Evolutionary conservation across 1,140 invertebrate genomes (phyloP).

Genomic region (Andrena cerasifolii): DNA sequence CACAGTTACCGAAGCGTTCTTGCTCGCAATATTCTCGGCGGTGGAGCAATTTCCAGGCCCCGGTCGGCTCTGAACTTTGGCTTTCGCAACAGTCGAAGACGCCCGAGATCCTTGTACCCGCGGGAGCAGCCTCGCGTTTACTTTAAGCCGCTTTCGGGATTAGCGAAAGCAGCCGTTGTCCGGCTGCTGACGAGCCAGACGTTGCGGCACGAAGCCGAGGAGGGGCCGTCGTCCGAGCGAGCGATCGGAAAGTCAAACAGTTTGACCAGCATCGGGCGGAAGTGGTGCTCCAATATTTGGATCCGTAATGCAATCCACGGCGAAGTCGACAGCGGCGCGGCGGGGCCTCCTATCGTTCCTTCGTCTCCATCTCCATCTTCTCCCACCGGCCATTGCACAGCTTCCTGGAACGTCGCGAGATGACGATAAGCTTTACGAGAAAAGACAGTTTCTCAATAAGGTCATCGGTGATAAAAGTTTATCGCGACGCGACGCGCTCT

Average conservation of each 20-base stretch:
- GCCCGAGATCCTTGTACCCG: background rate
- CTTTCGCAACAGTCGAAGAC: too few species aligned
- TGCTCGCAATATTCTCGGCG: too few species aligned
- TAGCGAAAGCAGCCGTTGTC: constrained; percentile 27
- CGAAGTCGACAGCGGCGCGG: constrained; percentile 43
- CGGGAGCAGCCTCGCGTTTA: constrained; percentile 24
- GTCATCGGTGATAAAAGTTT: constrained; percentile 19
- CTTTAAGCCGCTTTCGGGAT: constrained; percentile 50
- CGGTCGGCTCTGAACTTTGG: too few species aligned
- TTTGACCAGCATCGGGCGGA: constrained; percentile 37
- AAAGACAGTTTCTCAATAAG: background rate
- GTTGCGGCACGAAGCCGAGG: background rate
- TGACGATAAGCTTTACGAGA: background rate
- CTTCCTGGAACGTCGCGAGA: background rate
- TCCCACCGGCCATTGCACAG: background rate
- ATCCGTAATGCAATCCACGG: constrained; percentile 58
- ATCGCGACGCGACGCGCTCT: constrained; percentile 6
- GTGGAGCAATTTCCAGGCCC: too few species aligned
- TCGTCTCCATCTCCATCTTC: background rate
- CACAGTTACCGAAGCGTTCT: too few species aligned
- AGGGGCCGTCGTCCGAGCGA: constrained; percentile 9
- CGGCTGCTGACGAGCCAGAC: constrained; percentile 35
- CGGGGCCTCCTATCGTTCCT: constrained; percentile 8
- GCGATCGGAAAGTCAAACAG: constrained; percentile 67
- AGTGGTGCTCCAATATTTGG: constrained; percentile 68